These are phyloP conservation scores for Cephalopterus ornatus DNA, from an alignment of 2,113 vertebrate genomes.

Conservation along the genomic window DNA sequence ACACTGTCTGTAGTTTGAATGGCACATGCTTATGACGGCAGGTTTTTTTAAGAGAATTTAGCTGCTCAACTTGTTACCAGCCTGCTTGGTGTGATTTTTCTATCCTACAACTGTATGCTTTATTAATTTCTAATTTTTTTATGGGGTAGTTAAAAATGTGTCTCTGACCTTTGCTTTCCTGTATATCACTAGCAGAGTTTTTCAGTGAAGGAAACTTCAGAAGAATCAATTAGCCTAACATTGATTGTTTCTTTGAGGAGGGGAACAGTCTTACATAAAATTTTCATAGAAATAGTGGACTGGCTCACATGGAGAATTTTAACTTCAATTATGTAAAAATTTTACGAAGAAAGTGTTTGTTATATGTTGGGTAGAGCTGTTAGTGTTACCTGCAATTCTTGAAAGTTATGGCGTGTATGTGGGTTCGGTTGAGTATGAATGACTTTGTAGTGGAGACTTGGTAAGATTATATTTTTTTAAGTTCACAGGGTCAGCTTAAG, in stretches of 20 bases:
- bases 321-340: neutral
- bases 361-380: neutral
- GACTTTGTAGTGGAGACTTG: neutral
- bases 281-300: neutral
- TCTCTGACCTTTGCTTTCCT: neutral
- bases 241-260: neutral
- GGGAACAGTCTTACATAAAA: neutral
- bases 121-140: neutral
- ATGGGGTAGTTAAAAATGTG: neutral
- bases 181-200: neutral
- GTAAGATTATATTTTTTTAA: neutral
- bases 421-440: neutral
- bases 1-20: neutral
- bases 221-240: neutral
- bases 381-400: neutral
- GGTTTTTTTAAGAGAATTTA: neutral
- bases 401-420: neutral
- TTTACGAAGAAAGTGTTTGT: neutral
- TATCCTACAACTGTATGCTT: neutral
- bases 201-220: neutral
- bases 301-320: neutral
- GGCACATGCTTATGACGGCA: neutral
- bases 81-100: neutral
- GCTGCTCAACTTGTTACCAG: neutral
- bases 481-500: neutral